Conservation (phyloP, 2,888 invertebrate genomes). For the Rhamphomyia laevipes region DNA sequence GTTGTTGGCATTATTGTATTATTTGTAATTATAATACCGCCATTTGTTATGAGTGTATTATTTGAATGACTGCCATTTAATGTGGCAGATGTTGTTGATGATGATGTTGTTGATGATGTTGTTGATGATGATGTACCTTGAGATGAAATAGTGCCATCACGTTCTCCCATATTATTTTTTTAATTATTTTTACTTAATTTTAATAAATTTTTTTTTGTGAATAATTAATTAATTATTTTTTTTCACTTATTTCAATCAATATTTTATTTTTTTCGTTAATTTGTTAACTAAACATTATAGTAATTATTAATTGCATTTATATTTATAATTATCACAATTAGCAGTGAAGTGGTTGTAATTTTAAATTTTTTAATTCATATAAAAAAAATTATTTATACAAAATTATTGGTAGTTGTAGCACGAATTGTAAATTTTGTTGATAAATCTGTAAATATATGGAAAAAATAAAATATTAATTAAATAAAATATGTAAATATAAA, state of each 20-base stretch:
- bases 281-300: too few species aligned
- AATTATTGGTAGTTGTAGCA: neutral
- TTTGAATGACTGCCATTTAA: slow-evolving; percentile 9
- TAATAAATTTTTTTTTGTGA: too few species aligned
- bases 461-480: neutral
- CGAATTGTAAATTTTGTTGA: neutral
- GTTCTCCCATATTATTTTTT: slow-evolving; percentile 9
- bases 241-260: too few species aligned
- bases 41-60: neutral
- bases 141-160: slow-evolving; percentile 2
- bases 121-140: neutral
- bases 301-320: too few species aligned
- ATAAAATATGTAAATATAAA: neutral
- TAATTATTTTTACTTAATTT: neutral
- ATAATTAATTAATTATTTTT: too few species aligned
- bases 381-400: neutral
- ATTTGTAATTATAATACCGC: neutral
- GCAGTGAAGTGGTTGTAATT: too few species aligned
- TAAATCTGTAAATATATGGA: neutral
- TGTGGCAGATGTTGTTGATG: slow-evolving; percentile 2
- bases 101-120: neutral
- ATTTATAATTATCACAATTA: too few species aligned
- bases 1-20: neutral
- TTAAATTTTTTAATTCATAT: too few species aligned
- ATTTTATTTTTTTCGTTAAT: too few species aligned